Conservation (phyloP, 2,888 invertebrate genomes). For the Cylloceria caligata region DNA sequence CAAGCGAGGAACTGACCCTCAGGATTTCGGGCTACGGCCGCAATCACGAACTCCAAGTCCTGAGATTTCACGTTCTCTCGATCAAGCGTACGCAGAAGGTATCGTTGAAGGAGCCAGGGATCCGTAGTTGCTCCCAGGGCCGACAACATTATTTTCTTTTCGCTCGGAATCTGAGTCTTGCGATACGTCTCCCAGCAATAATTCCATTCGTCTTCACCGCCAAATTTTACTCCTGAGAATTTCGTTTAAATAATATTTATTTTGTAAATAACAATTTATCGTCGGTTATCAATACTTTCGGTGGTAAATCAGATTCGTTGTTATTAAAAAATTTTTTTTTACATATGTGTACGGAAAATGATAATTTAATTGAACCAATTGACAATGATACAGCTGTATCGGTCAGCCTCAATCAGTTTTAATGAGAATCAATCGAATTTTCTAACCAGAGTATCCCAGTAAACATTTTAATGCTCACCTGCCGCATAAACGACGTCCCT, state of each 20-base stretch:
- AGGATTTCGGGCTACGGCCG: conserved; percentile 90
- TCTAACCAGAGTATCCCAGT: too few relatives aligned
- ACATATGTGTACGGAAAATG: too few relatives aligned
- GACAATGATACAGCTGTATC: too few relatives aligned
- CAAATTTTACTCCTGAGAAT: conserved; percentile 89
- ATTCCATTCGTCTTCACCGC: conserved; percentile 91
- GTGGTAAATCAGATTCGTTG: too few relatives aligned
- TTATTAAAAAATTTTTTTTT: too few relatives aligned
- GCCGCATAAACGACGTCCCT: conserved; percentile 89
- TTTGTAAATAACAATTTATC: background rate
- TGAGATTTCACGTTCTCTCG: conserved; percentile 89
- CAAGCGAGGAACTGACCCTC: conserved; percentile 90
- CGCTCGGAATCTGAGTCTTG: conserved; percentile 89
- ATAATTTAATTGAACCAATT: too few relatives aligned
- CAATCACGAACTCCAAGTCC: conserved; percentile 90
- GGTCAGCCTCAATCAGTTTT: too few relatives aligned
- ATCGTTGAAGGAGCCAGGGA: conserved; percentile 93
- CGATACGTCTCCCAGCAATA: conserved; percentile 91
- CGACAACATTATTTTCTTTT: conserved; percentile 89
- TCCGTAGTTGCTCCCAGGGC: conserved; percentile 90
- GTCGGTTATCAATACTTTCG: background rate
- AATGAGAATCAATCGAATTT: background rate
- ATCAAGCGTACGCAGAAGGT: conserved; percentile 90
- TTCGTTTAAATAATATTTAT: conserved; percentile 63
- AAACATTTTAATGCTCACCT: conserved; percentile 80